phyloP scores from a whole-genome alignment of 2,888 invertebrate species.

The Tenthredo mesomela region DNA sequence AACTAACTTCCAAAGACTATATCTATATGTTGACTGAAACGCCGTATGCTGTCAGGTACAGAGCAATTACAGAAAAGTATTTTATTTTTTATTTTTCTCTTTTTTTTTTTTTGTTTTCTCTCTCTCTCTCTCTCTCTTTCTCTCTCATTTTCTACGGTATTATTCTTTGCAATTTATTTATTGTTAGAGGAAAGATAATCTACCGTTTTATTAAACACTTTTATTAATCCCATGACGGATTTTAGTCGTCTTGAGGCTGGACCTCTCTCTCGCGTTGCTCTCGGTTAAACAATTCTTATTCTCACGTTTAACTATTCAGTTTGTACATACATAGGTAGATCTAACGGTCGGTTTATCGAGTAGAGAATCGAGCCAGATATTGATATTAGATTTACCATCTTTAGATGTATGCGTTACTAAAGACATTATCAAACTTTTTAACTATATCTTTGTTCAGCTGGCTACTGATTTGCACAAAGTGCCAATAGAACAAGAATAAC shows the following conservation, averaged over 20 bases:
- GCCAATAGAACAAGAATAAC: neutral
- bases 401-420: neutral
- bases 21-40: constrained; percentile 42
- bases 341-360: neutral
- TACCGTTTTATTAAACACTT: constrained; percentile 25
- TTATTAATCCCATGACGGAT: constrained; percentile 69
- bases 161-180: constrained; percentile 9
- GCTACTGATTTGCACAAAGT: constrained; percentile 3
- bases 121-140: too few species aligned
- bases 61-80: constrained; percentile 49
- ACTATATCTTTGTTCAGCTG: constrained; percentile 13
- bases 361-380: neutral
- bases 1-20: constrained; percentile 50
- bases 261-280: constrained; percentile 45
- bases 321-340: constrained; percentile 40
- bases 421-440: neutral
- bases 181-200: neutral
- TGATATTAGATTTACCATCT: constrained; percentile 35
- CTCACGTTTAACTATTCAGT: constrained; percentile 16
- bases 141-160: neutral
- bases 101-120: constrained; percentile 6
- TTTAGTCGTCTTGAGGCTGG: constrained; percentile 58
- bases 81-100: constrained; percentile 36
- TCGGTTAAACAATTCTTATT: constrained; percentile 13
- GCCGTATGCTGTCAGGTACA: constrained; percentile 43